Evolutionary conservation across 2,113 vertebrate species (phyloP), one percentile per base, ranked within the genome.

Genomic region (Ctenodactylus gundi): DNA sequence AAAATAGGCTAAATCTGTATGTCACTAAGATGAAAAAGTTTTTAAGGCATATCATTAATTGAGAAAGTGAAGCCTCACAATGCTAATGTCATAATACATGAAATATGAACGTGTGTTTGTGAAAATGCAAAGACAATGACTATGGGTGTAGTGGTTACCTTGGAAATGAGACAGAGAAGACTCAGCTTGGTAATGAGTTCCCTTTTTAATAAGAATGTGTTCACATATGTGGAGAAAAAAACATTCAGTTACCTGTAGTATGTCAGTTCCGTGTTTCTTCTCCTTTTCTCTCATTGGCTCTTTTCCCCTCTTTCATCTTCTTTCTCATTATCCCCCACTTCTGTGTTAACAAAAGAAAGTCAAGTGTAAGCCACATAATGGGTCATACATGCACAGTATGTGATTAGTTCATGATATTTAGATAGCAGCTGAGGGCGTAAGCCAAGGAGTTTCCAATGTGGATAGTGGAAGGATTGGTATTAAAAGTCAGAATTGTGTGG

Each of bases 291-390:
- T 49, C 72, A 58, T 34, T 15, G 13, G 7, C 13, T 4, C 7
- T 51, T 17, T 25, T 57, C n/a, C 58, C n/a, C 51, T 51, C 17
- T 9, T 41, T 41, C 5, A 25, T 58, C 60, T 65, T 34, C 14
- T 72, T 64, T 88, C 78, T 34, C 73, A 77, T 23, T 34, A n/a
- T n/a, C n/a, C 36, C 91, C 53, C 44, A 15, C 13, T 64, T 64
- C 14, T 76, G 0, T 92, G 55, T 76, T 85, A 76, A 58, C 46
- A 64, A 75, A 85, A 81, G 83, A 83, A 90, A 93, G 64, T 62
- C 23, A 34, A 23, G 20, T 60, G 72, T 87, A 93, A 85, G 68
- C 82, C 46, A 12, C 39, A 3, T 55, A 62, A 65, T 25, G 4
- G 57, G 39, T 60, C n/a, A 2, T 36, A 7, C 13, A 64, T 91